Percentiles rank a stretch among this genome's conserved stretches.
Evolutionary conservation across 2,797 vertebrate species (phyloP).

Genomic region (Phoxinus dragarum): DNA sequence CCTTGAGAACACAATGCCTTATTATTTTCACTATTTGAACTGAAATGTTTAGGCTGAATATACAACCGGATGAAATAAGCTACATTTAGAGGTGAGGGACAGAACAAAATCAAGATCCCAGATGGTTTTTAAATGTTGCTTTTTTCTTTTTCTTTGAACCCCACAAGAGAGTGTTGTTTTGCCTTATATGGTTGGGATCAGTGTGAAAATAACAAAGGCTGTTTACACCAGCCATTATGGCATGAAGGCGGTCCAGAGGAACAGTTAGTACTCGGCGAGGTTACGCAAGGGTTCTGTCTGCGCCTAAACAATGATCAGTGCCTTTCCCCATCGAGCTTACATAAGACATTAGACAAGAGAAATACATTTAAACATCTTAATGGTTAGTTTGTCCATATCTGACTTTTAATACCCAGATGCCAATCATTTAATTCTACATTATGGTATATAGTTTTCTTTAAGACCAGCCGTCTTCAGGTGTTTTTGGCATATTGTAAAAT

Average conservation of each 20-base stretch:
- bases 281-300: slow-evolving; percentile 32
- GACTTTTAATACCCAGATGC: neutral
- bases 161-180: slow-evolving; percentile 48
- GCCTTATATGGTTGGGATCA: slow-evolving; percentile 67
- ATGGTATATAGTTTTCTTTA: neutral
- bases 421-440: neutral
- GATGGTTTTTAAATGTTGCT: slow-evolving; percentile 72
- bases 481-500: slow-evolving; percentile 55
- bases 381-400: neutral
- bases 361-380: neutral
- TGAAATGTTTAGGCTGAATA: slow-evolving; percentile 57
- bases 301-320: slow-evolving; percentile 8
- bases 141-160: slow-evolving; percentile 57
- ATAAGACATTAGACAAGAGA: neutral
- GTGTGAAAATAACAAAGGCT: slow-evolving; percentile 60
- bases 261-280: slow-evolving; percentile 25
- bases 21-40: slow-evolving; percentile 32
- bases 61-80: slow-evolving; percentile 29
- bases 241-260: slow-evolving; percentile 54
- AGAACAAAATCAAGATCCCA: slow-evolving; percentile 56
- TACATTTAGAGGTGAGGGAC: slow-evolving; percentile 41
- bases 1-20: neutral
- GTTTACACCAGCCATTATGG: slow-evolving; percentile 55
- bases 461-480: neutral
- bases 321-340: slow-evolving; percentile 29